Conservation (phyloP, 2,113 vertebrate genomes). For the Urocolius indicus region DNA sequence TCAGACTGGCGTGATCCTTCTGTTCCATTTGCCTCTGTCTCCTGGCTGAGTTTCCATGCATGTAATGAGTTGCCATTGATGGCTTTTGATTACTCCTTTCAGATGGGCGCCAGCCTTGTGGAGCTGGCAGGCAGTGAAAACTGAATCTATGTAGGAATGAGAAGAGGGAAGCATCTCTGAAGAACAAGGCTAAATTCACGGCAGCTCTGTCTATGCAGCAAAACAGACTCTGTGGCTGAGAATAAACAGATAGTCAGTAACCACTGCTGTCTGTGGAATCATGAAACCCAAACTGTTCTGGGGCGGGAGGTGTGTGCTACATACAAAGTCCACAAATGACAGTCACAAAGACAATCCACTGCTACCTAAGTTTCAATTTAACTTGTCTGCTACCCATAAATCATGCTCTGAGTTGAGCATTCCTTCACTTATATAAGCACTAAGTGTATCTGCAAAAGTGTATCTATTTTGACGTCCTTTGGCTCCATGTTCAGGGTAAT, state of each 20-base stretch:
- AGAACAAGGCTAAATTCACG: background rate
- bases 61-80: background rate
- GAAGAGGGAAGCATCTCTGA: background rate
- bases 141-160: background rate
- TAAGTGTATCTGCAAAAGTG: background rate
- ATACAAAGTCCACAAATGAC: rapidly evolving
- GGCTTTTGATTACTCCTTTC: background rate
- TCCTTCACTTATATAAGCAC: background rate
- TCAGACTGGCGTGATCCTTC: background rate
- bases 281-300: background rate
- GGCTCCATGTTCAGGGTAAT: background rate
- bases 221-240: background rate
- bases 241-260: background rate
- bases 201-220: background rate
- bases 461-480: constrained; percentile 3
- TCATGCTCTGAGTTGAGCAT: background rate
- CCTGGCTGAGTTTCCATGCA: background rate
- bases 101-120: background rate
- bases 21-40: background rate
- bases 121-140: background rate
- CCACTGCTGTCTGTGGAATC: background rate
- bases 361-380: background rate
- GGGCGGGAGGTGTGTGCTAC: background rate
- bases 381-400: background rate
- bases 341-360: background rate